Evolutionary conservation across 1,140 invertebrate genomes (phyloP), one percentile per base, ranked within the genome.

Genomic region (Drosophila mauritiana): DNA sequence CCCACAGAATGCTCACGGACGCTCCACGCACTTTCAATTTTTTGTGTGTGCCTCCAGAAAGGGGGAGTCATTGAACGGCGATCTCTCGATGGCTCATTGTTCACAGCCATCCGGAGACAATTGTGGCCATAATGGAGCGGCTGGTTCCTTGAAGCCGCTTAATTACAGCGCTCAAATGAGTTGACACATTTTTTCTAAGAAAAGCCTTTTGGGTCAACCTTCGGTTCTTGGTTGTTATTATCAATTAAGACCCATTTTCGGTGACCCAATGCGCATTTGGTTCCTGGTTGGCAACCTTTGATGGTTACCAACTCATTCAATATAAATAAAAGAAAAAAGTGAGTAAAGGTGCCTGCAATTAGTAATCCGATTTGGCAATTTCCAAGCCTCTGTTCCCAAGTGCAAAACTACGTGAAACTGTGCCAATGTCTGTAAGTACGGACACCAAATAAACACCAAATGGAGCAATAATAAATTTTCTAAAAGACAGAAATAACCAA

Each of bases 11-110:
- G 42, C 80, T 83, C 79, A 75, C 48, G 65, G 76, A 88, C 78
- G 55, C 62, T 72, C 58, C 65, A 86, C 82, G 82, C 82, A 86
- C 83, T 78, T 88, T 88, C 72, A 73, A 70, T 88, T 88, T 76
- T 76, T 65, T 59, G 55, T 73, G 20, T 22, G 20, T 61, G n/a
- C 25, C 62, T 54, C 59, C 57, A 2, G 48, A 12, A 10, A 31
- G 27, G 7, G 27, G 27, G 49, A 73, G 69, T 70, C 70, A 73
- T 73, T 75, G 61, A 74, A 74, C 73, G 59, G 20, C 25, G 48
- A 45, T 65, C 48, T 55, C 37, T 17, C 1, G 49, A 52, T 10
- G 37, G 12, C 31, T 46, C 31, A 31, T 75, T 34, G 46, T 42
- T 53, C 40, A 67, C 61, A 52, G 13, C 10, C 53, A 61, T 43